Percentiles rank a stretch among this genome's conserved stretches.
These are phyloP conservation scores for Idris sp. DNA, from an alignment of 1,140 invertebrate genomes.

Conservation along the genomic window DNA sequence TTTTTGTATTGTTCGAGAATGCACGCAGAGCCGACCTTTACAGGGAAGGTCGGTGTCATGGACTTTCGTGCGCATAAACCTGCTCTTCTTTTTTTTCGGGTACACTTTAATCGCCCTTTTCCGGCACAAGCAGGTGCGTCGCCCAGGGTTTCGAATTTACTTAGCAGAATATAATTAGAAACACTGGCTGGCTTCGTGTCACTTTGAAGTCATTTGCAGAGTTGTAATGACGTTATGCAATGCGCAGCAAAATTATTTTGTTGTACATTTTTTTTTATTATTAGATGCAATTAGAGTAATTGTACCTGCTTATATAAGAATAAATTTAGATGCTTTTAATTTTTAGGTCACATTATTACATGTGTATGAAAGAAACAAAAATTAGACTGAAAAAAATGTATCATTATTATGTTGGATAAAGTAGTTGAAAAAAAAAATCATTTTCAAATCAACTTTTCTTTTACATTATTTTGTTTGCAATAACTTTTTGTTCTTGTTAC, in stretches of 20 bases:
- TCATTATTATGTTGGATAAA: too few species aligned
- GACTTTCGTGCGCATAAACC: conserved; percentile 20
- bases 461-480: too few species aligned
- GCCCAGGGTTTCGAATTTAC: conserved; percentile 29
- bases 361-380: too few species aligned
- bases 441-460: too few species aligned
- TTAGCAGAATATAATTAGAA: conserved; percentile 45
- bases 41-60: conserved; percentile 36
- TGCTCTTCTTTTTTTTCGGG: conserved; percentile 52
- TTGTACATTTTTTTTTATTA: conserved; percentile 1
- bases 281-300: too few species aligned
- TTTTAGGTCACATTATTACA: too few species aligned
- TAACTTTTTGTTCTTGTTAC: too few species aligned
- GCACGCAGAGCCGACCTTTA: conserved; percentile 15
- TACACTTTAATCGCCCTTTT: conserved; percentile 63
- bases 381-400: too few species aligned
- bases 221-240: conserved; percentile 1
- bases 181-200: conserved; percentile 37
- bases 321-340: too few species aligned
- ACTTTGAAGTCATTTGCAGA: conserved; percentile 23
- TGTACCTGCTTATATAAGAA: too few species aligned
- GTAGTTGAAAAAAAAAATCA: too few species aligned
- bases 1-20: conserved; percentile 5
- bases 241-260: conserved; percentile 4
- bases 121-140: conserved; percentile 57